Conservation (phyloP, 92 coral and sea anemone species). For the Ricordea florida region DNA sequence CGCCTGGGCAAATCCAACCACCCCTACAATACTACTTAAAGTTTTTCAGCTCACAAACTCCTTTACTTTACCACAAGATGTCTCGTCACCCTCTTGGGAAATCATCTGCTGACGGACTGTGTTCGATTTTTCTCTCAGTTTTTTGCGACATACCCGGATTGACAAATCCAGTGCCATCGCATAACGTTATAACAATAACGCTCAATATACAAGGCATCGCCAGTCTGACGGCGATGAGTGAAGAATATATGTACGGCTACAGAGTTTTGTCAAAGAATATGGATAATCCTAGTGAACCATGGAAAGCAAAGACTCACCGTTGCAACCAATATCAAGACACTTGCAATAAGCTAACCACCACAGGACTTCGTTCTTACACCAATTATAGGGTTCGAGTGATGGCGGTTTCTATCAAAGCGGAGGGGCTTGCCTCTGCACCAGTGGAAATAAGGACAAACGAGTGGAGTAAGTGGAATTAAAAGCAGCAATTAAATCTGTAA, state of each 20-base stretch:
- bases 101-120: no score
- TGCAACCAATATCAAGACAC: neutral
- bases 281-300: conserved; percentile 11
- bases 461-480: conserved; percentile 56
- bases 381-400: conserved; percentile 61
- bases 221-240: no score
- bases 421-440: conserved; percentile 42
- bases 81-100: no score
- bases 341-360: neutral
- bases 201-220: no score
- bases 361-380: conserved; percentile 31
- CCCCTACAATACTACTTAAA: no score
- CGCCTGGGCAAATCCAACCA: no score
- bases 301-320: neutral
- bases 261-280: conserved; percentile 59
- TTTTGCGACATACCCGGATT: conserved; percentile 27
- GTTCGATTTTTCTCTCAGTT: neutral
- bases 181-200: no score
- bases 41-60: no score
- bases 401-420: conserved; percentile 52
- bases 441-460: conserved; percentile 42
- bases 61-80: no score
- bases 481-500: no score
- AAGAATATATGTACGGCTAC: conserved; percentile 29
- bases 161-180: no score